Base-by-base conservation (phyloP, 2,797 vertebrate species). In the Lindbergichthys nudifrons region DNA sequence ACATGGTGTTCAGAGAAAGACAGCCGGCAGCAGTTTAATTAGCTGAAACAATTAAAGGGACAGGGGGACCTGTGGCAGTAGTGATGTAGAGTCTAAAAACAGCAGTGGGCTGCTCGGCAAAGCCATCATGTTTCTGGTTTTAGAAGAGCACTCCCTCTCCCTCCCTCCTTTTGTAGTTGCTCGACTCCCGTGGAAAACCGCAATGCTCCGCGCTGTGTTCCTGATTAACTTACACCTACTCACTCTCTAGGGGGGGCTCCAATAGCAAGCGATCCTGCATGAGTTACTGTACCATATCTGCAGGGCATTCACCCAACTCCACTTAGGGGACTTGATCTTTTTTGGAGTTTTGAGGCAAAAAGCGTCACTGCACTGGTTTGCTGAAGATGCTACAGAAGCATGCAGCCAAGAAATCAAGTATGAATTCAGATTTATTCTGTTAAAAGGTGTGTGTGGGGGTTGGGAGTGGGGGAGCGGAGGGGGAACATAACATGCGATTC, bases 151-250 rank as follows among this genome's bases (percentile, higher is more conserved):
- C 26, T 26, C 26, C 26, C 26, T 36, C 7, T 9, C 83, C 72
- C 63, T 71, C 73, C 80, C 74, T 79, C 79, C 65, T 84, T 94
- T 92, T 94, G 92, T 92, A 92, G 91, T 88, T 79, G 80, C 73
- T 87, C 58, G 82, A 91, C 89, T 91, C 82, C 84, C 69, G 64
- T 81, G 86, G 86, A 88, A 84, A 83, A 92, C 92, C 89, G 32
- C 93, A 93, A 84, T 26, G 65, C 87, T 91, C 81, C 73, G 52
- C 88, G 88, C 92, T 89, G 91, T 92, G 91, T 90, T 94, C 89
- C 89, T 93, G 92, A 95, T 95, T 94, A 95, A 92, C 92, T 93
- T 91, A 93, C 91, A 94, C 93, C 93, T 92, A 90, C 92, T 92
- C 87, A 79, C 87, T 90, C 88, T 88, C 81, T 70, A 47, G 73